Conservation (phyloP, 2,113 vertebrate species). For the Tupaia chinensis region DNA sequence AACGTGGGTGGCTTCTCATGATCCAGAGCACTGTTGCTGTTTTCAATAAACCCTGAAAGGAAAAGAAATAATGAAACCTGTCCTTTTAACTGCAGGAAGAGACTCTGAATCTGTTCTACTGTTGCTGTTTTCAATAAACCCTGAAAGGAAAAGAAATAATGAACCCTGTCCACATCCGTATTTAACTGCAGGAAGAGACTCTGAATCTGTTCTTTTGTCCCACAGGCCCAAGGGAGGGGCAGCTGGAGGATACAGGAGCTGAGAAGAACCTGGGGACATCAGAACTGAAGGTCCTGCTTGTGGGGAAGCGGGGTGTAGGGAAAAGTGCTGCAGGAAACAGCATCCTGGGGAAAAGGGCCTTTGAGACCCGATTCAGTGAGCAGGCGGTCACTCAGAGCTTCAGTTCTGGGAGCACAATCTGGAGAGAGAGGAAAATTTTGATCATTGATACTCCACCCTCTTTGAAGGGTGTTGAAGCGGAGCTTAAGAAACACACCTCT, state of each 20-base stretch:
- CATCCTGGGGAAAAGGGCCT: slow-evolving; percentile 45
- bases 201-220: not conserved
- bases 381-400: not conserved
- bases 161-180: too few relatives aligned
- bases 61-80: not conserved
- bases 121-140: not conserved
- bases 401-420: not conserved
- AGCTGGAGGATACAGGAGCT: not conserved
- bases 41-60: not conserved
- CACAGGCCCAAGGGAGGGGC: not conserved
- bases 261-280: rapidly evolving
- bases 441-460: slow-evolving; percentile 53
- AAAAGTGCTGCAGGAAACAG: slow-evolving; percentile 65
- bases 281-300: slow-evolving; percentile 47
- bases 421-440: slow-evolving; percentile 23
- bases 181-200: not conserved
- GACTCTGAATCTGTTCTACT: not conserved
- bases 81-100: not conserved
- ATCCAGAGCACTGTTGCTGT: not conserved
- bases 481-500: rapidly evolving
- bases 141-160: not conserved
- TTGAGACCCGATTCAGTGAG: slow-evolving; percentile 36
- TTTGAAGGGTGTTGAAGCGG: rapidly evolving
- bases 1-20: too few relatives aligned
- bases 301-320: slow-evolving; percentile 42